A percentile compares a stretch with the other conserved stretches of the same genome.
These are phyloP conservation scores for Siniperca obscura DNA, from an alignment of 2,797 vertebrate species.

Conservation along the genomic window DNA sequence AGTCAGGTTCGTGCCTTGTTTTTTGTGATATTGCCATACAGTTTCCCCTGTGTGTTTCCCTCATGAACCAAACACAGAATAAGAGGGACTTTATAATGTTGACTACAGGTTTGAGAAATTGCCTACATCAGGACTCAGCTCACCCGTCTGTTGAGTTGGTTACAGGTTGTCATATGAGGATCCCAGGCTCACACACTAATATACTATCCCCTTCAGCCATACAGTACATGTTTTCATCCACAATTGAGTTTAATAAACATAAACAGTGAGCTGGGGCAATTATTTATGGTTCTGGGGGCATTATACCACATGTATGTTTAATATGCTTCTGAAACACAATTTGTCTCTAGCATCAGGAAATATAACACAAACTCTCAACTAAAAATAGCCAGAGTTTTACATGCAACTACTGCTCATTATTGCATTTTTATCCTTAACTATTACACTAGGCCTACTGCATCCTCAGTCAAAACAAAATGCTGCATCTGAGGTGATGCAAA, in stretches of 20 bases:
- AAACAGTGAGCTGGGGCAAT: constrained; percentile 49
- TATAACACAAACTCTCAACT: constrained; percentile 17
- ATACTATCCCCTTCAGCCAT: constrained; percentile 11
- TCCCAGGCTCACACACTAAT: constrained; percentile 15
- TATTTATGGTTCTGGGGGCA: constrained; percentile 54
- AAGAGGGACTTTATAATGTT: not conserved
- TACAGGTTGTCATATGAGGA: constrained; percentile 24
- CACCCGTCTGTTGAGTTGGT: constrained; percentile 17
- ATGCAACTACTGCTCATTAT: constrained; percentile 62
- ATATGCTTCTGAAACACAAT: constrained; percentile 18
- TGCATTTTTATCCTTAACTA: constrained; percentile 54
- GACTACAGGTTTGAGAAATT: constrained; percentile 8
- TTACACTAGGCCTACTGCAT: constrained; percentile 37
- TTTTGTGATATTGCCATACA: not conserved
- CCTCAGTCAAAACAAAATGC: constrained; percentile 58
- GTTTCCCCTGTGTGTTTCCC: constrained; percentile 1
- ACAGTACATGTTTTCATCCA: constrained; percentile 25
- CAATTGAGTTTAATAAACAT: constrained; percentile 31
- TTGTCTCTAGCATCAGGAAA: constrained; percentile 34
- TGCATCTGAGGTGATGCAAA: constrained; percentile 66
- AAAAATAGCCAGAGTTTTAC: constrained; percentile 56
- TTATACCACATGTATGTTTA: constrained; percentile 17
- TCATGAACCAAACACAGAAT: not conserved
- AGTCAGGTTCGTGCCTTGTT: not conserved
- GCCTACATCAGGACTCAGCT: not conserved